These are phyloP conservation scores for Lacanobia wlatinum DNA, from an alignment of 2,888 invertebrate species.

Conservation along the genomic window DNA sequence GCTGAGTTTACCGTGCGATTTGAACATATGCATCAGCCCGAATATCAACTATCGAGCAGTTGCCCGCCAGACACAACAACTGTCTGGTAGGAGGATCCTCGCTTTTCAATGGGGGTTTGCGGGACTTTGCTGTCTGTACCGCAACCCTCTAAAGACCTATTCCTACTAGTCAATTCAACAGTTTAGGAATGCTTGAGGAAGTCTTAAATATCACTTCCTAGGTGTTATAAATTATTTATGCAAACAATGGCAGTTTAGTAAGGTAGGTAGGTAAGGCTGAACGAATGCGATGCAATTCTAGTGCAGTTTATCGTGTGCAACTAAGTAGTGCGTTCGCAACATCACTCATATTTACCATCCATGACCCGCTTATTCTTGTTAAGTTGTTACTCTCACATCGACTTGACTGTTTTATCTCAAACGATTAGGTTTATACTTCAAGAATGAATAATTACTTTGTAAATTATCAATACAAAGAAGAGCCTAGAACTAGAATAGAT, in stretches of 20 bases:
- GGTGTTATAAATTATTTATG: conserved; percentile 54
- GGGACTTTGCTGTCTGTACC: too few species aligned
- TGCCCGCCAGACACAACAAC: too few species aligned
- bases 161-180: conserved; percentile 10
- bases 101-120: too few species aligned
- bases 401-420: conserved; percentile 54
- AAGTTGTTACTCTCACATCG: conserved; percentile 59
- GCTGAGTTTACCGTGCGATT: too few species aligned
- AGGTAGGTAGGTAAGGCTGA: conserved; percentile 26
- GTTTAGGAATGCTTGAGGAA: conserved; percentile 59
- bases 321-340: conserved; percentile 68
- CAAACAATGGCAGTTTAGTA: conserved; percentile 61
- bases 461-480: conserved; percentile 31
- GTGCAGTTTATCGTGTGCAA: conserved; percentile 60
- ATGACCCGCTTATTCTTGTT: conserved; percentile 78
- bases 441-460: conserved; percentile 42
- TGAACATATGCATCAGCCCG: too few species aligned
- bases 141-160: too few species aligned
- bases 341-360: conserved; percentile 75
- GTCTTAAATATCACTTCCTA: conserved; percentile 56
- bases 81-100: too few species aligned
- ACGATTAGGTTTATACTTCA: conserved; percentile 37
- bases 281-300: conserved; percentile 45
- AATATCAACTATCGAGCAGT: too few species aligned
- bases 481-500: conserved; percentile 9